phyloP scores from a whole-genome alignment of 1,140 invertebrate species.

The Drosophila azteca region DNA sequence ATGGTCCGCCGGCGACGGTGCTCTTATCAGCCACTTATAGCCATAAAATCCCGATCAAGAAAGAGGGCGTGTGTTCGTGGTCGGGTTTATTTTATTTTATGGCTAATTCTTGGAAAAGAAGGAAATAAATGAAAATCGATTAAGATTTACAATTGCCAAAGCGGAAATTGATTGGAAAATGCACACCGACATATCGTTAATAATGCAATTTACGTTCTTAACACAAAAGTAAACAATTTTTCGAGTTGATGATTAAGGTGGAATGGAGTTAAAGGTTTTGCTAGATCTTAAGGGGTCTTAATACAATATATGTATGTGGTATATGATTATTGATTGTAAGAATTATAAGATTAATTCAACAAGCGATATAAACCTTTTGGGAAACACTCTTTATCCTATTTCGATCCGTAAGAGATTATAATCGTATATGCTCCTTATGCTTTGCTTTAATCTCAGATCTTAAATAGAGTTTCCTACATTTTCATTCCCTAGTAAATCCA shows the following conservation, averaged over 20 bases:
- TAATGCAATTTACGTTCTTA: conserved; percentile 20
- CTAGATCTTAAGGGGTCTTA: background rate
- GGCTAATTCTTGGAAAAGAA: conserved; percentile 39
- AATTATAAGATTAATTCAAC: too few species aligned
- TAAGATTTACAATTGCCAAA: conserved; percentile 45
- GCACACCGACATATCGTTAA: conserved; percentile 1
- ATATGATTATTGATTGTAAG: too few species aligned
- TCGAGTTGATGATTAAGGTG: background rate
- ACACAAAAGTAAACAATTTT: conserved; percentile 15
- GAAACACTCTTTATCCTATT: too few species aligned
- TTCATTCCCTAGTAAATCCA: too few species aligned
- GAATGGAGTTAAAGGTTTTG: conserved; percentile 1
- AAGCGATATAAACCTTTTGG: too few species aligned
- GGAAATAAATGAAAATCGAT: conserved; percentile 30
- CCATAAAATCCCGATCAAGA: conserved; percentile 47
- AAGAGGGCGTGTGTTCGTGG: conserved; percentile 45
- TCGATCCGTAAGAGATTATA: too few species aligned
- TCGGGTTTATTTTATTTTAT: conserved; percentile 41
- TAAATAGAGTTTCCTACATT: too few species aligned
- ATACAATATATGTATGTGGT: too few species aligned
- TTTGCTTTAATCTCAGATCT: too few species aligned
- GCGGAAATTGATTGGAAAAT: conserved; percentile 37
- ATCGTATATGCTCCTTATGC: too few species aligned
- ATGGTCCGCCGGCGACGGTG: too few species aligned
- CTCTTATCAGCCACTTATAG: conserved; percentile 24